Evolutionary conservation across 2,888 invertebrate species (phyloP).

Genomic region (Erebia palarica): DNA sequence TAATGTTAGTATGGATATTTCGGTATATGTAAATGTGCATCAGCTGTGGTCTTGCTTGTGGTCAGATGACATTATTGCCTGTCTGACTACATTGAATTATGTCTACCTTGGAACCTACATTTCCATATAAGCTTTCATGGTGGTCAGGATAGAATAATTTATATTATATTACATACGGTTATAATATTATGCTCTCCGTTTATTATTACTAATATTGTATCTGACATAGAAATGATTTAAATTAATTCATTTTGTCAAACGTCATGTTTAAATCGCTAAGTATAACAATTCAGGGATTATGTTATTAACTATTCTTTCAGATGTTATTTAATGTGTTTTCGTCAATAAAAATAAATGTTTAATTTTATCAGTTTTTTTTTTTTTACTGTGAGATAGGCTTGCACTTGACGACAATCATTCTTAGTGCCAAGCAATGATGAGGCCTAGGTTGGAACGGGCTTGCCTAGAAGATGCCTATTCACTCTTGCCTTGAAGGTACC

Average conservation of each 20-base stretch:
- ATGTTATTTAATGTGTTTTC: too few relatives aligned
- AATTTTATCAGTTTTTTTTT: too few relatives aligned
- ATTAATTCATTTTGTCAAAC: background rate
- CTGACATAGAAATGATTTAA: background rate
- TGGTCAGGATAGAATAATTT: background rate
- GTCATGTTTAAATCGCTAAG: background rate
- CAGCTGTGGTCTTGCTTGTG: slow-evolving; percentile 24
- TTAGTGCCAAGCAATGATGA: too few relatives aligned
- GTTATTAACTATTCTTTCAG: background rate
- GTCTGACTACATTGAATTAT: slow-evolving; percentile 32
- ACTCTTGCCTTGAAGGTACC: too few relatives aligned
- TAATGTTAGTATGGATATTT: background rate
- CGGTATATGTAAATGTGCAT: slow-evolving; percentile 7
- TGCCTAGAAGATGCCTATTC: too few relatives aligned
- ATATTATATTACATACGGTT: background rate
- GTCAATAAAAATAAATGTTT: too few relatives aligned
- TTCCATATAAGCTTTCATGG: slow-evolving; percentile 16
- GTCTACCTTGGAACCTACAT: slow-evolving; percentile 28
- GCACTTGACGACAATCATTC: too few relatives aligned
- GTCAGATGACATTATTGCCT: slow-evolving; percentile 30
- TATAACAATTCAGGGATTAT: background rate
- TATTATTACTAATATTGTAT: too few relatives aligned
- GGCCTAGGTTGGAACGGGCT: too few relatives aligned
- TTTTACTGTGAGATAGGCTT: too few relatives aligned
- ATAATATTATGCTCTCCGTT: too few relatives aligned